These are phyloP conservation scores for Euleptes europaea DNA, from an alignment of 2,113 vertebrate species.

Conservation along the genomic window DNA sequence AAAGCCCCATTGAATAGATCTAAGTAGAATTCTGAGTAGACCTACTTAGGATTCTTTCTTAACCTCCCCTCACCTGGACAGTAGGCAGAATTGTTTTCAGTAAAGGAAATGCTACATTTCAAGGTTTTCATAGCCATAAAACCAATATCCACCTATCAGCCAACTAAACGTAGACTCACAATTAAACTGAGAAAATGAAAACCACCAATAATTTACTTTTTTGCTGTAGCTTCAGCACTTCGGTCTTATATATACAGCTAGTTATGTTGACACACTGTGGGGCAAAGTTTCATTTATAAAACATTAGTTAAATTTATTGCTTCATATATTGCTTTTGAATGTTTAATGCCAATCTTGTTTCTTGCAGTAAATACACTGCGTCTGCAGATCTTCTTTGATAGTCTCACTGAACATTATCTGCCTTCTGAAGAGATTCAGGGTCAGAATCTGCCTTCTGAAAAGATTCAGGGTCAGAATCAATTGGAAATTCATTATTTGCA, in stretches of 20 bases:
- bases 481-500: conserved; percentile 30
- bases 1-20: too few relatives aligned
- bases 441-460: background rate
- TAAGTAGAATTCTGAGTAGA: too few relatives aligned
- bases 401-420: background rate
- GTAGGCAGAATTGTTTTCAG: background rate
- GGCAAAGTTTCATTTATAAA: conserved; percentile 14
- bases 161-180: background rate
- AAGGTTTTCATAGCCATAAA: background rate
- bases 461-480: conserved; percentile 41
- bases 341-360: background rate
- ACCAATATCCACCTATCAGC: background rate
- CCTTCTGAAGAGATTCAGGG: conserved; percentile 18
- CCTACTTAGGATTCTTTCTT: too few relatives aligned
- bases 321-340: conserved; percentile 26
- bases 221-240: background rate
- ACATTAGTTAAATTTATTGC: conserved; percentile 19
- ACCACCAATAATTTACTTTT: conserved; percentile 3
- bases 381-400: background rate
- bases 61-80: background rate
- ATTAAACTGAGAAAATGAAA: background rate
- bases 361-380: background rate
- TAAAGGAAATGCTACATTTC: background rate
- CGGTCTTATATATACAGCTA: background rate
- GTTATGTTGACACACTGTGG: conserved; percentile 2